Evolutionary conservation across 2,888 invertebrate species (phyloP).

Genomic region (Panorpa germanica): DNA sequence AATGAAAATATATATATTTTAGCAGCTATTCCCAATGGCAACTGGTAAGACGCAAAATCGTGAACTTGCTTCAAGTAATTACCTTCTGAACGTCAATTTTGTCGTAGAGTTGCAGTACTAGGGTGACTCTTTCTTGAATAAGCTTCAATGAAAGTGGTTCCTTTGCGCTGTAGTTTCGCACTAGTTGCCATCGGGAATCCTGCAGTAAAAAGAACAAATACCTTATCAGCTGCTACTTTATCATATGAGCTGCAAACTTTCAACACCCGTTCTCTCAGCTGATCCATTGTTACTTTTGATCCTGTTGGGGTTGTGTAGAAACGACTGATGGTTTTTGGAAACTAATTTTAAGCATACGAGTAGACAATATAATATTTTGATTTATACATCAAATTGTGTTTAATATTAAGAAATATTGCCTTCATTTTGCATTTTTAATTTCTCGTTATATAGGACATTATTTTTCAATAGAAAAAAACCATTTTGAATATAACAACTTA

Average conservation of each 20-base stretch:
- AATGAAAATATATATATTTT: constrained; percentile 9
- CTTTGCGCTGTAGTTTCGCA: constrained; percentile 54
- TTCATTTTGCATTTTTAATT: too few species aligned
- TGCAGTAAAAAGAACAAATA: constrained; percentile 38
- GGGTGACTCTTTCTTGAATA: constrained; percentile 75
- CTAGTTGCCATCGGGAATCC: constrained; percentile 40
- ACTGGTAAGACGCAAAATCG: constrained; percentile 12
- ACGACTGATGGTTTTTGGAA: constrained; percentile 18
- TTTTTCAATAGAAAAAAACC: too few species aligned
- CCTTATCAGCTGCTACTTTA: constrained; percentile 76
- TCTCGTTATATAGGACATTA: too few species aligned
- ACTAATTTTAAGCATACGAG: too few species aligned
- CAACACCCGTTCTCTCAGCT: constrained; percentile 64
- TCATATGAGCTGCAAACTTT: constrained; percentile 78
- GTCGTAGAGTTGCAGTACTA: constrained; percentile 94
- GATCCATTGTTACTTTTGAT: constrained; percentile 34
- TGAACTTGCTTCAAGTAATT: constrained; percentile 23
- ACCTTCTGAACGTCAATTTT: constrained; percentile 91
- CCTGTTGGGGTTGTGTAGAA: constrained; percentile 23
- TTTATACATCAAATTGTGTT: too few species aligned
- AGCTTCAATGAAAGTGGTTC: constrained; percentile 64
- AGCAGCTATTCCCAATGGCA: constrained; percentile 1
- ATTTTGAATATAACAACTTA: too few species aligned
- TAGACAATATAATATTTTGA: too few species aligned
- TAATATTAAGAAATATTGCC: too few species aligned